phyloP scores from a whole-genome alignment of 2,888 invertebrate species.

The Lucinisca nassula region DNA sequence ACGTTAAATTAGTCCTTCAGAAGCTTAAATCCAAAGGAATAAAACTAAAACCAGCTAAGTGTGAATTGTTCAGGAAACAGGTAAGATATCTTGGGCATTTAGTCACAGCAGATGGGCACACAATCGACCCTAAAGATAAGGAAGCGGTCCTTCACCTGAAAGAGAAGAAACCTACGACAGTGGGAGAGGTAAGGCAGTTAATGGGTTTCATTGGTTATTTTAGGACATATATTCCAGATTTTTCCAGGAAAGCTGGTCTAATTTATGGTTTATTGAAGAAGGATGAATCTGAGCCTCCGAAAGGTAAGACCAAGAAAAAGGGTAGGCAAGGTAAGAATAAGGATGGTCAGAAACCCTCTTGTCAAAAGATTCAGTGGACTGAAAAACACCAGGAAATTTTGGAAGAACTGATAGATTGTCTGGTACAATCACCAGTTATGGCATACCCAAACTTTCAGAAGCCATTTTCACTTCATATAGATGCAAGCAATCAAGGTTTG shows the following conservation, averaged over 20 bases:
- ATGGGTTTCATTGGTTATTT: too few relatives aligned
- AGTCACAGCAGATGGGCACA: too few relatives aligned
- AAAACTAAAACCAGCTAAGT: constrained; percentile 60
- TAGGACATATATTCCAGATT: constrained; percentile 29
- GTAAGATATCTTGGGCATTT: constrained; percentile 64
- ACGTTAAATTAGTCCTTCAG: constrained; percentile 53
- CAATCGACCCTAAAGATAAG: too few relatives aligned
- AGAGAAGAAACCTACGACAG: too few relatives aligned
- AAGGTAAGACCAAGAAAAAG: background rate
- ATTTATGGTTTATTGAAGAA: background rate
- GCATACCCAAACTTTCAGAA: constrained; percentile 45
- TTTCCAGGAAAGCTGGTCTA: too few relatives aligned
- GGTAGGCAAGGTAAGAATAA: background rate
- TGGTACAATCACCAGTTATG: constrained; percentile 26
- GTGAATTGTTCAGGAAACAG: constrained; percentile 56
- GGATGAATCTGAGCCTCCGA: background rate
- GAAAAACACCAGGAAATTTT: constrained; percentile 23
- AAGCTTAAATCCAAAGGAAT: constrained; percentile 52
- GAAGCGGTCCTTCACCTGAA: too few relatives aligned
- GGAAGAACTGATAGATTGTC: constrained; percentile 16
- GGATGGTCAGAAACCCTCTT: constrained; percentile 7
- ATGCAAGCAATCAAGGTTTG: constrained; percentile 32
- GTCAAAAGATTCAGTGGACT: constrained; percentile 20
- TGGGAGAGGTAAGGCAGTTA: too few relatives aligned
- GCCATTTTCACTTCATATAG: constrained; percentile 45